These are phyloP conservation scores for Drosophila koepferae DNA, from an alignment of 2,888 invertebrate genomes.

Conservation along the genomic window DNA sequence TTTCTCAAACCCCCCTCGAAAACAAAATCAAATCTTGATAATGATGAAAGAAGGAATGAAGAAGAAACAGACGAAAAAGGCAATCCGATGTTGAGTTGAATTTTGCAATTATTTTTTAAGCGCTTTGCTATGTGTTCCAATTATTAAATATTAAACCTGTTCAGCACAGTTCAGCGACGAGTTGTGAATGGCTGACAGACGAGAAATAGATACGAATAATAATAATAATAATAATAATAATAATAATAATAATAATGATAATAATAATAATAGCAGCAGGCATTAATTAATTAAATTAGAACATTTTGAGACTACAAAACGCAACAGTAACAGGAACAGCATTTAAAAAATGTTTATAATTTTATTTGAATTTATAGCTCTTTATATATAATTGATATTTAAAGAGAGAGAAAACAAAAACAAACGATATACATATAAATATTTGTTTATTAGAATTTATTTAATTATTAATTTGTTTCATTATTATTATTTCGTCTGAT, in stretches of 20 bases:
- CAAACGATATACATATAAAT: conserved; percentile 7
- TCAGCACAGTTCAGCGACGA: conserved; percentile 10
- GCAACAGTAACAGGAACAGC: conserved; percentile 80
- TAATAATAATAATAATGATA: conserved; percentile 1
- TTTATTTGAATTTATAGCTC: conserved; percentile 44
- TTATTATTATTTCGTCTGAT: conserved; percentile 25
- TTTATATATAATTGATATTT: conserved; percentile 10
- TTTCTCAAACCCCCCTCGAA: conserved; percentile 14
- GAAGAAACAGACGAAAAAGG: background rate
- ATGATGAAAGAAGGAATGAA: background rate
- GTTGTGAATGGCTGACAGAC: conserved; percentile 21
- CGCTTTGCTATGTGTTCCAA: conserved; percentile 42
- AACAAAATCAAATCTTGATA: conserved; percentile 6
- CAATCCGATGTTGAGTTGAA: conserved; percentile 18
- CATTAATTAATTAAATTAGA: conserved; percentile 24
- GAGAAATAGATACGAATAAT: conserved; percentile 5
- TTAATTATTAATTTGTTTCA: conserved; percentile 39
- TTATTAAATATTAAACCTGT: conserved; percentile 4
- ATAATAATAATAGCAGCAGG: conserved; percentile 5
- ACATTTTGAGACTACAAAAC: conserved; percentile 79
- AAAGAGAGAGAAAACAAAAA: conserved; percentile 1
- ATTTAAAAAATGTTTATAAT: conserved; percentile 76
- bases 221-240: conserved; percentile 28
- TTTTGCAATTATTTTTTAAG: conserved; percentile 30
- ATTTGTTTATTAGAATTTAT: conserved; percentile 52